Base-by-base conservation (phyloP, 2,113 vertebrate species). In the Suncus etruscus region DNA sequence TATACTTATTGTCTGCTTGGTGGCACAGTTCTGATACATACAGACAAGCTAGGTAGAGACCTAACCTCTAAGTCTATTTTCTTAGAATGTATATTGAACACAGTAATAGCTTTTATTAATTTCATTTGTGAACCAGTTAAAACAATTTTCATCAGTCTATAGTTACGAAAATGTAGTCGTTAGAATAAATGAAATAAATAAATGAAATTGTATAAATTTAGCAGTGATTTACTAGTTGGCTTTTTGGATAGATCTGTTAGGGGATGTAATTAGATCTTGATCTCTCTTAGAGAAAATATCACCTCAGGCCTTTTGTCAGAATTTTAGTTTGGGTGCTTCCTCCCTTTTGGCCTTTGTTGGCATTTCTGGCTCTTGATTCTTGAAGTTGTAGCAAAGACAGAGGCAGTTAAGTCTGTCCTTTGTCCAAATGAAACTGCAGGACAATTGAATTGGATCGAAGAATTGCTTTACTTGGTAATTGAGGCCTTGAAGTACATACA, bases 121-220 rank as follows among this genome's bases (percentile, higher is more conserved):
- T 76, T 8, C 31, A 9, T 65, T 80, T 78, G 63, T 74, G 48
- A 75, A 58, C n/a, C 63, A 89, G 63, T 86, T 92, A 89, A 91
- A 92, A 89, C 47, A 91, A 39, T 92, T 89, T 69, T 85, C 70
- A 63, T 85, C 32, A 85, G 32, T 81, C 69, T 92, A 18, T 58
- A 58, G 54, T 58, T 18, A 58, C 50, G 63, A 25, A 31, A 75
- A 82, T 86, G 12, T 15, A 83, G 72, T 70, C 54, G 48, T 84
- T 91, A 76, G 47, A n/a, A 77, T 80, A 93, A 86, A 8, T 92
- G 51, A 89, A 91, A n/a, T n/a, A n/a, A n/a, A n/a, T n/a, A n/a
- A n/a, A n/a, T n/a, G n/a, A n/a, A n/a, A n/a, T n/a, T n/a, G n/a
- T 39, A 39, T 89, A 54, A 83, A 63, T 90, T 83, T 11, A 32